Percentiles rank a stretch among this genome's conserved stretches.
These are phyloP conservation scores for Ctenopoma kingsleyae DNA, from an alignment of 2,797 vertebrate species.

Conservation along the genomic window DNA sequence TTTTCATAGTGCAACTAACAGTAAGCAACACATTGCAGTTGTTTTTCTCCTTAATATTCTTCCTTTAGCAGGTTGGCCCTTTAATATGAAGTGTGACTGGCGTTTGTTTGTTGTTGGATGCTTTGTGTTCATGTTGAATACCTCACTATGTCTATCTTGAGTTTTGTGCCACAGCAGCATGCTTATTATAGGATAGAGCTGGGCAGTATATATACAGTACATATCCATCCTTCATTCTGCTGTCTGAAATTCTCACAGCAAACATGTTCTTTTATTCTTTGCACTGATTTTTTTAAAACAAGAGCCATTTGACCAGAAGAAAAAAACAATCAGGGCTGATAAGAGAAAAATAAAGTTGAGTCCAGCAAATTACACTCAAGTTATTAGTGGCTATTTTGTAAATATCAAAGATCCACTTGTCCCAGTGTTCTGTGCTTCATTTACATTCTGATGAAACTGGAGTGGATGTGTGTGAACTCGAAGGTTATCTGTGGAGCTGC, in stretches of 20 bases:
- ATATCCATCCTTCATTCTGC: slow-evolving; percentile 4
- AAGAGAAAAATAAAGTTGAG: slow-evolving; percentile 93
- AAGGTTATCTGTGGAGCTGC: slow-evolving; percentile 97
- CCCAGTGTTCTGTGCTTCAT: slow-evolving; percentile 93
- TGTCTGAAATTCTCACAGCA: slow-evolving; percentile 34
- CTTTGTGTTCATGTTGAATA: slow-evolving; percentile 36
- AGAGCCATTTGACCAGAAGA: slow-evolving; percentile 48
- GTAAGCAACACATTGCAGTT: not conserved
- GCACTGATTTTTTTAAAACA: slow-evolving; percentile 51
- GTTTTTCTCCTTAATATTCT: not conserved
- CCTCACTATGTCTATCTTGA: slow-evolving; percentile 20
- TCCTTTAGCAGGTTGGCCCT: slow-evolving; percentile 9
- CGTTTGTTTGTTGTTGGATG: slow-evolving; percentile 19
- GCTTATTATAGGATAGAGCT: slow-evolving; percentile 9
- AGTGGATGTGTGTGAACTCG: slow-evolving; percentile 96
- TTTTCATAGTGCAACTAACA: not conserved
- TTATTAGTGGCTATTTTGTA: slow-evolving; percentile 99
- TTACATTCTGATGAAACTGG: slow-evolving; percentile 99
- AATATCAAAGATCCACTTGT: slow-evolving; percentile 99
- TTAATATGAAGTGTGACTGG: not conserved
- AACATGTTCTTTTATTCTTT: slow-evolving; percentile 52
- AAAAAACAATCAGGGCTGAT: slow-evolving; percentile 59
- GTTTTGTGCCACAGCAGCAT: slow-evolving; percentile 30
- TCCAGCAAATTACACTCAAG: slow-evolving; percentile 95
- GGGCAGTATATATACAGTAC: not conserved